A percentile compares a stretch with the other conserved stretches of the same genome.
Conservation (phyloP, 2,797 vertebrate species). For the Spizella passerina region DNA sequence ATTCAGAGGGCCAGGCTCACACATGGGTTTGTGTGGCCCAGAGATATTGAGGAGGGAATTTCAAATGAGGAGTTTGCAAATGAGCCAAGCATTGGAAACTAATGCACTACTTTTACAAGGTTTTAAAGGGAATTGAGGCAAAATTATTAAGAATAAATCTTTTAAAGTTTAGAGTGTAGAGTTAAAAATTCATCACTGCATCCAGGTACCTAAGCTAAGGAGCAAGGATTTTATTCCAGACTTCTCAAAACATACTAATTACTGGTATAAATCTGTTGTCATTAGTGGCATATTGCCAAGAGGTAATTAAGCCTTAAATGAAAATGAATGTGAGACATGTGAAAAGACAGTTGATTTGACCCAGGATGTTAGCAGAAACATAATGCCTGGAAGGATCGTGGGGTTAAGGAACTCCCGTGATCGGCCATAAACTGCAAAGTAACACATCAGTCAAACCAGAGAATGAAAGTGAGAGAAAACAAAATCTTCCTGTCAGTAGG, state of each 20-base stretch:
- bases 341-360: slow-evolving; percentile 14
- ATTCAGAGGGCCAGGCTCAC: not conserved
- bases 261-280: not conserved
- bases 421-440: not conserved
- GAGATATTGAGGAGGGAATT: not conserved
- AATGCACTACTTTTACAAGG: not conserved
- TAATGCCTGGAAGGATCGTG: not conserved
- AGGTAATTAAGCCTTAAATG: not conserved
- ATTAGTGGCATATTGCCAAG: not conserved
- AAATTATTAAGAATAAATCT: not conserved
- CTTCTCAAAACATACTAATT: not conserved
- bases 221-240: not conserved
- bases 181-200: not conserved
- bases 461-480: not conserved
- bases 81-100: not conserved
- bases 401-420: not conserved
- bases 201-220: not conserved
- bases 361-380: slow-evolving; percentile 24
- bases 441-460: not conserved
- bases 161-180: not conserved
- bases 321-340: not conserved
- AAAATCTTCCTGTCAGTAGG: not conserved
- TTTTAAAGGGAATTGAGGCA: not conserved
- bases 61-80: not conserved
- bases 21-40: accelerated